Conservation (phyloP, 2,797 vertebrate genomes). For the Sphenopsis melanotis region DNA sequence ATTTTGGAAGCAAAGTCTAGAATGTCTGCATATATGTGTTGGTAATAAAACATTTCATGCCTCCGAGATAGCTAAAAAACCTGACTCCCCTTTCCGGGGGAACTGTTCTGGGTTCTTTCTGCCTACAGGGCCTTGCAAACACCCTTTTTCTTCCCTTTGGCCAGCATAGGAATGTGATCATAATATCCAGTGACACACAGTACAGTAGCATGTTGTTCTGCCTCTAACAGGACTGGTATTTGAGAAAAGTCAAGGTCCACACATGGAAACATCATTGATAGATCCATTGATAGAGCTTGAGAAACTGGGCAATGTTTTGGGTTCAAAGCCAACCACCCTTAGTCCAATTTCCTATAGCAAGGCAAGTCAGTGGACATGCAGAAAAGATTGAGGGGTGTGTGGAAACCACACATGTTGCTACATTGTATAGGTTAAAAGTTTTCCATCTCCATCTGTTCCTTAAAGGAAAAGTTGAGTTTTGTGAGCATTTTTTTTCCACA, state of each 20-base stretch:
- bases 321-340: not conserved
- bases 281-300: not conserved
- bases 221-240: not conserved
- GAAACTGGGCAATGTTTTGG: not conserved
- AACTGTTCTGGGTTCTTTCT: not conserved
- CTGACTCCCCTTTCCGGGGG: not conserved
- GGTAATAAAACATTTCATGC: not conserved
- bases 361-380: not conserved
- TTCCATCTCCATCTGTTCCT: not conserved
- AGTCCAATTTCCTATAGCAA: not conserved
- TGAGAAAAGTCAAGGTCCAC: not conserved
- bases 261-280: not conserved
- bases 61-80: not conserved
- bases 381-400: not conserved
- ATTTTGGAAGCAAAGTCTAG: not conserved
- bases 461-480: constrained; percentile 28
- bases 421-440: not conserved
- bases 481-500: not conserved
- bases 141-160: not conserved
- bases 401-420: not conserved
- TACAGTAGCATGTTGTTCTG: not conserved
- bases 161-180: rapidly evolving
- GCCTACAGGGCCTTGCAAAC: not conserved
- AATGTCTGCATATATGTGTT: not conserved
- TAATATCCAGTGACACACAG: not conserved